A percentile compares a stretch with the other conserved stretches of the same genome.
Evolutionary conservation across 2,888 invertebrate species (phyloP).

Genomic region (Nomada fabriciana): DNA sequence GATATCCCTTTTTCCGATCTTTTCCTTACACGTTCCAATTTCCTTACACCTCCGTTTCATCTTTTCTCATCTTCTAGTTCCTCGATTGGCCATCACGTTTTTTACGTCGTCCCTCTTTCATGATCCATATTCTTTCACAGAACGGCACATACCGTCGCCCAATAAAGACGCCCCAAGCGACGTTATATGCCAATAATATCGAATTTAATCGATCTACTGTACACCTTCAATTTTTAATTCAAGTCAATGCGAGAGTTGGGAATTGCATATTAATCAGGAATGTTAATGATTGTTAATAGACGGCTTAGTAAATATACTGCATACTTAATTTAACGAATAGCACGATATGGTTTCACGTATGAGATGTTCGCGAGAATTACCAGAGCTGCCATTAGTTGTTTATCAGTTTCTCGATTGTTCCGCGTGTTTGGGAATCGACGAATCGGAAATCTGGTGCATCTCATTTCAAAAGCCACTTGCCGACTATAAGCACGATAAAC

Average conservation of each 20-base stretch:
- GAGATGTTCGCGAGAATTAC: conserved; percentile 4
- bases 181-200: too few species aligned
- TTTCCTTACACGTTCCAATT: not conserved
- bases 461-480: conserved; percentile 37
- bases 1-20: not conserved
- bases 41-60: not conserved
- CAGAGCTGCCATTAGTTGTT: conserved; percentile 8
- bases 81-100: not conserved
- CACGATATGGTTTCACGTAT: not conserved
- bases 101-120: not conserved
- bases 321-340: not conserved
- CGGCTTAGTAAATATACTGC: too few species aligned
- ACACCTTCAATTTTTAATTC: not conserved
- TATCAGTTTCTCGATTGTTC: conserved; percentile 7
- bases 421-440: not conserved
- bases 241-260: not conserved
- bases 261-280: not conserved
- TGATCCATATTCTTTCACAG: conserved; percentile 2
- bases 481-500: conserved; percentile 24
- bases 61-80: not conserved
- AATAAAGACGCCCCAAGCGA: too few species aligned
- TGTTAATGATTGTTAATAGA: not conserved
- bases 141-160: conserved; percentile 27
- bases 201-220: not conserved
- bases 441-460: conserved; percentile 25